phyloP scores from a whole-genome alignment of 2,888 invertebrate genomes.

The Merodon equestris region DNA sequence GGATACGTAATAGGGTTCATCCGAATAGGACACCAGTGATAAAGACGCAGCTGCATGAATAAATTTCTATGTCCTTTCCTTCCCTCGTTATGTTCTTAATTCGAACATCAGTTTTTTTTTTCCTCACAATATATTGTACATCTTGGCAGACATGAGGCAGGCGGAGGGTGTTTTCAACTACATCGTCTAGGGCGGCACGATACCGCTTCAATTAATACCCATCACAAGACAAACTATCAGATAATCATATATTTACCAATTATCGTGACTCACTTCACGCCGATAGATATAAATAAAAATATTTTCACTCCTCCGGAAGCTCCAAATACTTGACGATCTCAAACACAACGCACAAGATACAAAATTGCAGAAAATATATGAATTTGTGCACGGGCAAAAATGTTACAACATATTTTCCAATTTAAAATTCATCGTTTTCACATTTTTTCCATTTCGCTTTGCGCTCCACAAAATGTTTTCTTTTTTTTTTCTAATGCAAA shows the following conservation, averaged over 20 bases:
- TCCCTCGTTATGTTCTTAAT: too few species aligned
- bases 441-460: conserved; percentile 6
- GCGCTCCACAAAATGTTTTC: too few species aligned
- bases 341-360: too few species aligned
- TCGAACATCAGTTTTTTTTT: too few species aligned
- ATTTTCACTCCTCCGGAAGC: conserved; percentile 9
- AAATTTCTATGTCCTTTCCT: conserved; percentile 22
- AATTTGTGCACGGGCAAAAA: too few species aligned
- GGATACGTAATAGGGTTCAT: neutral
- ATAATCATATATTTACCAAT: conserved; percentile 23
- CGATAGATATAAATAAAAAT: conserved; percentile 14
- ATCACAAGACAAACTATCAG: too few species aligned
- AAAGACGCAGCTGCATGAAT: conserved; percentile 59
- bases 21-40: conserved; percentile 50
- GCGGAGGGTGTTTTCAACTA: too few species aligned
- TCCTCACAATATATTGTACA: too few species aligned
- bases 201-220: too few species aligned
- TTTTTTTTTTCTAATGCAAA: neutral
- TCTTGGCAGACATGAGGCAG: too few species aligned
- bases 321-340: neutral
- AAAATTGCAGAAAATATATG: too few species aligned
- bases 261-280: conserved; percentile 29
- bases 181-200: too few species aligned
- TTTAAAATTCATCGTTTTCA: conserved; percentile 9
- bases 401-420: conserved; percentile 43